phyloP scores from a whole-genome alignment of 2,888 invertebrate genomes.

The Blomia tropicalis region DNA sequence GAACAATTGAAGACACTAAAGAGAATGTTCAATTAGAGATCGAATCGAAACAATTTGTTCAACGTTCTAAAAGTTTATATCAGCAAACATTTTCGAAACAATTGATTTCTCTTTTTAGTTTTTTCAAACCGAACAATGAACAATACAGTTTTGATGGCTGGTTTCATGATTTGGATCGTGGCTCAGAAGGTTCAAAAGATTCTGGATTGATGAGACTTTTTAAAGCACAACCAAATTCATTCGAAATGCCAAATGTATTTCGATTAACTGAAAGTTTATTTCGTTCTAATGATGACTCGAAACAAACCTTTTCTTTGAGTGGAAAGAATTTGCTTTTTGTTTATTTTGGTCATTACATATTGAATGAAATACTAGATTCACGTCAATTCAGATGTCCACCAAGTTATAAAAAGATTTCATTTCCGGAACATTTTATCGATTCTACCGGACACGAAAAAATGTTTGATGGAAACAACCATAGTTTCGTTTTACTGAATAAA shows the following conservation, averaged over 20 bases:
- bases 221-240: constrained; percentile 32
- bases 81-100: too few relatives aligned
- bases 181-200: constrained; percentile 41
- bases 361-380: constrained; percentile 47
- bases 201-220: constrained; percentile 42
- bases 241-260: constrained; percentile 1
- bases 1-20: too few relatives aligned
- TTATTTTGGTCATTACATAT: constrained; percentile 48
- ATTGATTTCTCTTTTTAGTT: neutral
- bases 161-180: constrained; percentile 39
- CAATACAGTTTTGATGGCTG: constrained; percentile 40
- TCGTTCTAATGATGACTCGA: neutral
- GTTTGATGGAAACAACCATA: constrained; percentile 33
- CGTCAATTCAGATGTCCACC: constrained; percentile 46
- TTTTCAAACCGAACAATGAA: constrained; percentile 31
- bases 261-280: neutral
- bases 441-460: constrained; percentile 30
- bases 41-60: too few relatives aligned
- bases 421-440: constrained; percentile 38
- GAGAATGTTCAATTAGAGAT: too few relatives aligned
- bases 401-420: constrained; percentile 45
- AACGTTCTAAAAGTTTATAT: too few relatives aligned
- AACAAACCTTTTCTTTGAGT: constrained; percentile 38
- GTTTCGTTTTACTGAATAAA: constrained; percentile 42
- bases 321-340: constrained; percentile 45